These are phyloP conservation scores for Danio kyathit DNA, from an alignment of 2,797 vertebrate genomes.

Conservation along the genomic window DNA sequence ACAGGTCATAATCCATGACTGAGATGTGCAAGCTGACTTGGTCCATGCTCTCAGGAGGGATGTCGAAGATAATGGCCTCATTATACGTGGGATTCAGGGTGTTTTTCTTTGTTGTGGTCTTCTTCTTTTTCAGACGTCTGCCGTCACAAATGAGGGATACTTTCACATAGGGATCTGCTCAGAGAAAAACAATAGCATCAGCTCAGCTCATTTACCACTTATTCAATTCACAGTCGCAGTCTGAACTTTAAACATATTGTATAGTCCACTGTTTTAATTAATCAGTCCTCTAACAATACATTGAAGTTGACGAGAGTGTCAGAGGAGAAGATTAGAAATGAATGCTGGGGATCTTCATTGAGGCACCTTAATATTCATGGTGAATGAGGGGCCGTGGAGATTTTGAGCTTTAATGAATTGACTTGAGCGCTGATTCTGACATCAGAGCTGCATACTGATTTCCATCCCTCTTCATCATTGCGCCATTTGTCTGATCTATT, in stretches of 20 bases:
- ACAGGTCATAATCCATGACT: constrained; percentile 98
- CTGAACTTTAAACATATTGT: background rate
- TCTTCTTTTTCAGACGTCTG: constrained; percentile 96
- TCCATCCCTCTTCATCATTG: constrained; percentile 58
- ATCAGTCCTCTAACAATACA: constrained; percentile 18
- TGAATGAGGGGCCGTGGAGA: constrained; percentile 44
- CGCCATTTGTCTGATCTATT: constrained; percentile 59
- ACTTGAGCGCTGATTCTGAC: constrained; percentile 43
- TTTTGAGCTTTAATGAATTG: constrained; percentile 56
- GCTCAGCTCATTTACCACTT: background rate
- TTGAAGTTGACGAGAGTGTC: background rate
- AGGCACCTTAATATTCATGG: constrained; percentile 65
- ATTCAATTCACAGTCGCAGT: background rate
- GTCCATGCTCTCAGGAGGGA: constrained; percentile 98
- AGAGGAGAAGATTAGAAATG: background rate
- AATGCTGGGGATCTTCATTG: constrained; percentile 23
- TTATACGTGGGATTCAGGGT: constrained; percentile 97
- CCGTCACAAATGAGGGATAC: constrained; percentile 97
- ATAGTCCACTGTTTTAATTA: background rate
- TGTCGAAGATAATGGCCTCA: constrained; percentile 99
- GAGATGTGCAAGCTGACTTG: constrained; percentile 98
- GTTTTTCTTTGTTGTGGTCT: constrained; percentile 98
- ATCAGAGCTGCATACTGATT: constrained; percentile 66
- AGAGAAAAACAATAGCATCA: constrained; percentile 25
- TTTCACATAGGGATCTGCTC: constrained; percentile 95